Evolutionary conservation across 2,113 vertebrate species (phyloP).

Genomic region (Galeopterus variegatus): DNA sequence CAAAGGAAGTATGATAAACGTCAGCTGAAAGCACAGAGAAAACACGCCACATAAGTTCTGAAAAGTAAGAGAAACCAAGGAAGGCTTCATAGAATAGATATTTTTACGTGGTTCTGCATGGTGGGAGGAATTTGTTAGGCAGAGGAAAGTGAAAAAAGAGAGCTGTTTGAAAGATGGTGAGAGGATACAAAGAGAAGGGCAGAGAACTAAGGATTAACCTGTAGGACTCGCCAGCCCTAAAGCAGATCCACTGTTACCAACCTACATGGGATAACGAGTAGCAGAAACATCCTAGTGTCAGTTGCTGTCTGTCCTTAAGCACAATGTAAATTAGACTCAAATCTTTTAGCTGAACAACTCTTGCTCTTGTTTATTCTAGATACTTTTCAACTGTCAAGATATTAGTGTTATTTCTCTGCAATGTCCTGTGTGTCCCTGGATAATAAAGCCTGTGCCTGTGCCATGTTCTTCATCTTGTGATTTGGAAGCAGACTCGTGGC

Average conservation of each 20-base stretch:
- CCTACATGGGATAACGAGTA: background rate
- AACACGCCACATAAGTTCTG: background rate
- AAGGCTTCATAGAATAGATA: background rate
- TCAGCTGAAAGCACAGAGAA: background rate
- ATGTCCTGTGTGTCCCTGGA: background rate
- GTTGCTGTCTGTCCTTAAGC: background rate
- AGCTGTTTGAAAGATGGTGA: background rate
- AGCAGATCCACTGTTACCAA: background rate
- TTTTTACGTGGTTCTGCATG: constrained; percentile 13
- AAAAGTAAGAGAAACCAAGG: background rate
- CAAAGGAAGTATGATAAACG: background rate
- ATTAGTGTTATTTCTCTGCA: background rate
- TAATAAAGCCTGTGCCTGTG: background rate
- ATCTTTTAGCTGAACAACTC: background rate
- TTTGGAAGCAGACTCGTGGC: background rate
- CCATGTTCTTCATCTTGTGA: background rate
- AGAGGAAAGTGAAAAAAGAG: background rate
- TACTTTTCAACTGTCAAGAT: background rate
- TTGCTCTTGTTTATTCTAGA: background rate
- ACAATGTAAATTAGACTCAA: background rate
- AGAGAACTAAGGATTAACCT: background rate
- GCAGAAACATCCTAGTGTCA: background rate
- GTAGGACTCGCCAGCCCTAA: background rate
- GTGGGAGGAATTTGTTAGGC: background rate
- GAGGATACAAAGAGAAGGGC: background rate